Evolutionary conservation across 2,888 invertebrate genomes (phyloP), one percentile per base, ranked within the genome.

Genomic region (Amphipoea lucens): DNA sequence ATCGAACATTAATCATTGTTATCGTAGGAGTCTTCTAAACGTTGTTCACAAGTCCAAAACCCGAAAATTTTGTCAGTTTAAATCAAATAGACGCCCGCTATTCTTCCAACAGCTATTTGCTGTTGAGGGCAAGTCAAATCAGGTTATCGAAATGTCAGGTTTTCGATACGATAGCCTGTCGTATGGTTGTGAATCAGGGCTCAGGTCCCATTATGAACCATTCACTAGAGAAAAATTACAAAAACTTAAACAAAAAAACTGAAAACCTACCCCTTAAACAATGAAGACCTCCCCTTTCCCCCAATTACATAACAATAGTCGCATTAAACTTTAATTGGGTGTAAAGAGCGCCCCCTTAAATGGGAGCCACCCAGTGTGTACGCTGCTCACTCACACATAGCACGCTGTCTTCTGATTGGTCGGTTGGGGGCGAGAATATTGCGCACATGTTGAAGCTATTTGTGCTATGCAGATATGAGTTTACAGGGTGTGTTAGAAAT

Each of bases 381-480:
- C 74, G 75, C 42, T 68, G 62, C 60, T n/a, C 74, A 84, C 85
- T 4, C 83, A 85, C 81, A 76, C 72, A 76, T 29, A 57, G 66
- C 66, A 60, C 66, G 70, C 63, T 29, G 67, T 60, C 1, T n/a
- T 74, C 75, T 81, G 84, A 94, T 94, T 95, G 93, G 95, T 78
- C 60, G 82, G 76, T 12, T 69, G 11, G 12, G 65, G 67, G n/a
- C 77, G 69, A 45, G 68, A 77, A 85, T 80, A 82, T 84, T 87
- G 90, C 89, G 92, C 89, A 91, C 90, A 91, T 91, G 91, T 90
- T 89, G 78, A 81, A 88, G 90, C 90, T 87, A 92, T 92, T 93
- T 92, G 91, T 92, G 90, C 93, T 93, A 94, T 94, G 93, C 93
- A 92, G 93, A 93, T 93, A 88, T 76, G 78, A 17, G 65, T 66